Base-by-base conservation (phyloP, 2,797 vertebrate species). In the Bradypus variegatus region DNA sequence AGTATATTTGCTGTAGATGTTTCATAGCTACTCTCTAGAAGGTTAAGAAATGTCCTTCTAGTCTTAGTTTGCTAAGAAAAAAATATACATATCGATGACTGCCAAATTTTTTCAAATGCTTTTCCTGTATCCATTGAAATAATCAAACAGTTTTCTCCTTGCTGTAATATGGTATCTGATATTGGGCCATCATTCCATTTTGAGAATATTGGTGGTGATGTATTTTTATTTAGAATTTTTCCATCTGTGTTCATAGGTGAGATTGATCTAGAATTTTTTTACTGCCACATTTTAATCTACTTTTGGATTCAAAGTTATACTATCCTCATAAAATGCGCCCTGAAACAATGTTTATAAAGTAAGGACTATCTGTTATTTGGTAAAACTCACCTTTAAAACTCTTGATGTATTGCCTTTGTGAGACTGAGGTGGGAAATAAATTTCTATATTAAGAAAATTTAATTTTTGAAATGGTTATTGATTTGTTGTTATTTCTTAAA, bases 331-430 rank as follows among this genome's bases (percentile, higher is more conserved):
- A 81, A 60, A 81, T 62, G 75, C 69, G 29, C 50, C 69, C 67
- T 80, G 41, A 94, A 79, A 69, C 38, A 80, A 86, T 81, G 69
- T 94, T 92, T 80, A 80, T 64, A 62, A 89, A 70, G n/a, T 82
- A 82, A 86, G 10, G 13, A 77, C 81, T 69, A 36, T 33, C 25
- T 76, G 18, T 45, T 80, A 76, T 76, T 89, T 50, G 33, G 31
- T 76, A 55, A 88, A 78, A 69, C 33, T 94, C 69, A 77, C 36
- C 50, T 60, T 48, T 81, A 58, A n/a, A 72, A 83, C 27, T 23
- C 25, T 67, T 38, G 65, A 3, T 62, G 64, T 31, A 1, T 78
- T 78, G 70, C 36, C n/a, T 86, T 81, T 94, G 41, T 77, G 45
- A 19, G 31, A 73, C 13, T 78, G 23, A 48, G 65, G 6, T 48